A percentile compares a stretch with the other conserved stretches of the same genome.
phyloP scores from a whole-genome alignment of 2,888 invertebrate genomes.

The Embidobia sp. region DNA sequence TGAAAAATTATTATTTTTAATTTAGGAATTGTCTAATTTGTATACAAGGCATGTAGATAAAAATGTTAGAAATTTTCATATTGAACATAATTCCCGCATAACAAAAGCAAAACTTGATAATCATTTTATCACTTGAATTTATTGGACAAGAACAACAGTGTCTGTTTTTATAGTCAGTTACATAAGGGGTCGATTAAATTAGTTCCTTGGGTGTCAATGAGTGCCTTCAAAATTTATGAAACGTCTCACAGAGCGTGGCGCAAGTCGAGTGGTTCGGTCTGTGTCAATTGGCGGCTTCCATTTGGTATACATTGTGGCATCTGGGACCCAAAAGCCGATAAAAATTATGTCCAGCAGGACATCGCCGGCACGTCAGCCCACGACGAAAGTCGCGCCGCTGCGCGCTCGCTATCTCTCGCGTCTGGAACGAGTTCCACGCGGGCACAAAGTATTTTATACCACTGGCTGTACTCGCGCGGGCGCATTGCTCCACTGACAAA shows the following conservation, averaged over 20 bases:
- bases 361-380: constrained; percentile 56
- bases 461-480: not conserved
- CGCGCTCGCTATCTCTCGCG: constrained; percentile 53
- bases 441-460: constrained; percentile 28
- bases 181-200: constrained; percentile 5
- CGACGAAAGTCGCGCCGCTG: constrained; percentile 64
- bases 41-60: no score
- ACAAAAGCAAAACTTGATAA: no score
- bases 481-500: constrained; percentile 1
- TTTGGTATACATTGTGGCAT: constrained; percentile 73
- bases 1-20: no score
- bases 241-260: constrained; percentile 13
- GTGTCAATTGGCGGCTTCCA: constrained; percentile 78
- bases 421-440: constrained; percentile 59
- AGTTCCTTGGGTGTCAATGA: constrained; percentile 1
- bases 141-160: no score
- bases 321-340: constrained; percentile 75
- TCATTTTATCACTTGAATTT: no score
- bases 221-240: constrained; percentile 23
- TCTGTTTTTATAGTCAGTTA: not conserved
- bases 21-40: no score
- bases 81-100: no score
- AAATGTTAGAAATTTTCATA: no score
- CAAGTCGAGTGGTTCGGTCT: constrained; percentile 64
- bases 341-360: constrained; percentile 73